Conservation (phyloP, 2,797 vertebrate species). For the Spinus pinus region DNA sequence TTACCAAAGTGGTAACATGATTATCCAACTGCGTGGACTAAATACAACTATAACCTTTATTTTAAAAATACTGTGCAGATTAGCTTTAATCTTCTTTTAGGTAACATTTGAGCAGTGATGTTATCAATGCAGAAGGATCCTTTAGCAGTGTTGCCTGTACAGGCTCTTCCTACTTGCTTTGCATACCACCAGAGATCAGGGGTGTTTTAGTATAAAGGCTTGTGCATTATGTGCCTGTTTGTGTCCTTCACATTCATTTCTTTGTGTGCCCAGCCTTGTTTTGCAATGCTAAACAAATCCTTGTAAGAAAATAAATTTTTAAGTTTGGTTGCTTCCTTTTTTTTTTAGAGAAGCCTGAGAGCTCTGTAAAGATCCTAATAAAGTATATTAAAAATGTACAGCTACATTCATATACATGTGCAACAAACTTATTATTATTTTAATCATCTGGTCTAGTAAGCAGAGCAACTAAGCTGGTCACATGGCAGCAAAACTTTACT, state of each 20-base stretch:
- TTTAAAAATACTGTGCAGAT: not conserved
- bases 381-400: not conserved
- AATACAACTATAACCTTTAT: not conserved
- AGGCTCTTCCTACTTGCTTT: not conserved
- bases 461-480: not conserved
- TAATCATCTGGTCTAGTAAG: not conserved
- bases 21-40: not conserved
- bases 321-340: not conserved
- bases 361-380: not conserved
- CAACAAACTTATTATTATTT: not conserved
- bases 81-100: not conserved
- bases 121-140: not conserved
- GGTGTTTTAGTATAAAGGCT: not conserved
- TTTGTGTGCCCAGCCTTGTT: not conserved
- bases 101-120: not conserved
- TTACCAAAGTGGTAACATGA: not conserved
- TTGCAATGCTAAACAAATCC: not conserved
- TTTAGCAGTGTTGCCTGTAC: not conserved
- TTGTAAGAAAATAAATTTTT: not conserved
- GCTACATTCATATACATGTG: not conserved
- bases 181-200: not conserved
- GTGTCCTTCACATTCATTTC: not conserved
- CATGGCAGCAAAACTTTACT: slow-evolving; percentile 23
- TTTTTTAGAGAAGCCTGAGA: not conserved
- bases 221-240: not conserved